Base-by-base conservation (phyloP, 2,113 vertebrate genomes). In the Dromaius novaehollandiae region DNA sequence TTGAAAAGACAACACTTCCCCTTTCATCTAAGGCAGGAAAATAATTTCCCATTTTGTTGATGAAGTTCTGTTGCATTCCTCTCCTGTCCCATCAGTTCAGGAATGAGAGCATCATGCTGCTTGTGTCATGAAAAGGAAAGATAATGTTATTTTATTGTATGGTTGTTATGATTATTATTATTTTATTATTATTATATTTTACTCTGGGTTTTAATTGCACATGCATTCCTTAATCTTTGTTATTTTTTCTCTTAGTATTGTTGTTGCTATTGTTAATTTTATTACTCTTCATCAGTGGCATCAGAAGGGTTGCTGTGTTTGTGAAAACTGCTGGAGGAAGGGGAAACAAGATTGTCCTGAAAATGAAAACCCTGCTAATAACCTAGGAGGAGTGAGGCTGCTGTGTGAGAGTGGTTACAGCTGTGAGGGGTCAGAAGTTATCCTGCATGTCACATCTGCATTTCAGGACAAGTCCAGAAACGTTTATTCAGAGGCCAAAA, bases 121-220 rank as follows among this genome's bases (percentile, higher is more conserved):
- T 98, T 97, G 86, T 95, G 89, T 97, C 92, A 81, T 92, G 91
- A 82, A 97, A 95, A 97, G 91, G 92, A 97, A 98, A 94, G 89
- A 96, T 97, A 93, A 88, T 96, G 60, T 97, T 96, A 95, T 96
- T 96, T 89, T 98, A 94, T 96, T 94, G 78, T 96, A 91, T 86
- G 90, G 90, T 90, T 87, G 48, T 91, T 95, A 84, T 64, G 64
- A 96, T 92, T 97, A 91, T 95, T 48, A 97, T 96, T 97, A 65
- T 97, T 82, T 97, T 97, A 93, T 97, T 95, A 87, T 96, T 93
- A 97, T 96, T 93, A 40, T 98, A 95, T 96, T 97, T 97, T 98
- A 97, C 95, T 97, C 93, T 96, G 95, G 93, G 86, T 97, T 97
- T 97, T 96, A 96, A 97, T 96, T 98, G 97, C 95, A 97, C 97